phyloP scores from a whole-genome alignment of 2,113 vertebrate genomes.

The Anser brachyrhynchus region DNA sequence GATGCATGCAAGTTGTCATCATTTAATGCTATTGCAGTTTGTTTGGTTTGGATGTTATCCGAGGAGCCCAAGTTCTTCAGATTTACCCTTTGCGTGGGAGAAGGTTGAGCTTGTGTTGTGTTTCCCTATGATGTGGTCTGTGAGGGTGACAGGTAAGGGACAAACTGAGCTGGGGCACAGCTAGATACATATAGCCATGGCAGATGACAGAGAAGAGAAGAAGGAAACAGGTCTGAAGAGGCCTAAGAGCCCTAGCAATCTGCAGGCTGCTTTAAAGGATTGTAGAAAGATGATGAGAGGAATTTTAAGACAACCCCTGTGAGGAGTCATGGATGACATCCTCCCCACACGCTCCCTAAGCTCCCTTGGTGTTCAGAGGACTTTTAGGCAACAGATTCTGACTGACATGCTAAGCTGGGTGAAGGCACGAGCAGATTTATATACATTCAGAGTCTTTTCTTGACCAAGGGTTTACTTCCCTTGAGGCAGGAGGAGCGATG shows the following conservation, averaged over 20 bases:
- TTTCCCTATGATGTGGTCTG: not conserved
- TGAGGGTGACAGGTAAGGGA: not conserved
- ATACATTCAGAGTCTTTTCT: not conserved
- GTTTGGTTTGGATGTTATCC: not conserved
- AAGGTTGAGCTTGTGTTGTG: not conserved
- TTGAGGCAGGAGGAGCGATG: rapidly evolving
- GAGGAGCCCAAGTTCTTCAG: not conserved
- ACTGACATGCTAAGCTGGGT: not conserved
- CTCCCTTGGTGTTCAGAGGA: not conserved
- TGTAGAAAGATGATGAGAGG: not conserved
- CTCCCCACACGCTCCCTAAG: not conserved
- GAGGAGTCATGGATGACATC: not conserved
- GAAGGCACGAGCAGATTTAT: not conserved
- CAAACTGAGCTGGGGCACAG: not conserved
- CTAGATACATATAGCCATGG: not conserved
- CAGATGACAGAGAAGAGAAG: not conserved
- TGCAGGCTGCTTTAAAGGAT: not conserved
- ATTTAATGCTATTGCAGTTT: constrained; percentile 2
- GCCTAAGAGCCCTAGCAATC: not conserved
- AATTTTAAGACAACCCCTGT: not conserved
- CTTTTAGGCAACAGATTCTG: not conserved
- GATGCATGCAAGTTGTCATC: not conserved
- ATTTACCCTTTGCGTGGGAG: not conserved
- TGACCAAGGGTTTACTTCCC: not conserved
- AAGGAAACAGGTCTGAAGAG: not conserved